phyloP scores from a whole-genome alignment of 2,113 vertebrate species.

The Tachuris rubrigastra region DNA sequence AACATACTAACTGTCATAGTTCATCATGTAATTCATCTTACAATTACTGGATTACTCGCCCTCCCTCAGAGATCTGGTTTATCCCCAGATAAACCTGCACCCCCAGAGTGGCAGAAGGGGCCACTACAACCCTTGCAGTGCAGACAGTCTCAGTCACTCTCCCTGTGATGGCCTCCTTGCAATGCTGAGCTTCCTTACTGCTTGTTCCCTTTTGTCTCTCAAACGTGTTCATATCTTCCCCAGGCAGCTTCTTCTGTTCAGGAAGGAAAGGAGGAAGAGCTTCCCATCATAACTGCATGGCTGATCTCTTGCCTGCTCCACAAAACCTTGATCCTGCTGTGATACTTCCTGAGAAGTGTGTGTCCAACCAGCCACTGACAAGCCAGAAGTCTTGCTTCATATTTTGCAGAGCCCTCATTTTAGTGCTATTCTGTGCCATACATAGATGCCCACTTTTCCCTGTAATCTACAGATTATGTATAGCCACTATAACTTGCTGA shows the following conservation, averaged over 20 bases:
- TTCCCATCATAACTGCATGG: fast-evolving
- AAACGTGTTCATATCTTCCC: not conserved
- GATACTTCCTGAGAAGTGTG: not conserved
- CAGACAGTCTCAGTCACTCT: fast-evolving
- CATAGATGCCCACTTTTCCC: not conserved
- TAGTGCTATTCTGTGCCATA: not conserved
- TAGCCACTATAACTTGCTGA: not conserved
- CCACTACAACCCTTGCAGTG: not conserved
- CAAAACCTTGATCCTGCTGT: not conserved
- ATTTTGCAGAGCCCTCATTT: not conserved
- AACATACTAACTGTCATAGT: not conserved
- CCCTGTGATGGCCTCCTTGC: not conserved
- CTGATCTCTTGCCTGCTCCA: not conserved
- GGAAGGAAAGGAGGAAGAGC: not conserved
- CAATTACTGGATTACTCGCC: not conserved
- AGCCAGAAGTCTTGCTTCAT: not conserved
- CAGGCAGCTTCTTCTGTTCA: not conserved
- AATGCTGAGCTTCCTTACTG: fast-evolving
- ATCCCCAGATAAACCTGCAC: not conserved
- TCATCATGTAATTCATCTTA: not conserved
- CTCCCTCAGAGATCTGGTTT: not conserved
- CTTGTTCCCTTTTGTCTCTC: not conserved
- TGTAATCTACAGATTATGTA: not conserved
- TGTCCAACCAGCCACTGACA: not conserved
- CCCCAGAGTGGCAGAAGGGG: not conserved